phyloP scores from a whole-genome alignment of 2,888 invertebrate species.

The Notocelia uddmanniana region DNA sequence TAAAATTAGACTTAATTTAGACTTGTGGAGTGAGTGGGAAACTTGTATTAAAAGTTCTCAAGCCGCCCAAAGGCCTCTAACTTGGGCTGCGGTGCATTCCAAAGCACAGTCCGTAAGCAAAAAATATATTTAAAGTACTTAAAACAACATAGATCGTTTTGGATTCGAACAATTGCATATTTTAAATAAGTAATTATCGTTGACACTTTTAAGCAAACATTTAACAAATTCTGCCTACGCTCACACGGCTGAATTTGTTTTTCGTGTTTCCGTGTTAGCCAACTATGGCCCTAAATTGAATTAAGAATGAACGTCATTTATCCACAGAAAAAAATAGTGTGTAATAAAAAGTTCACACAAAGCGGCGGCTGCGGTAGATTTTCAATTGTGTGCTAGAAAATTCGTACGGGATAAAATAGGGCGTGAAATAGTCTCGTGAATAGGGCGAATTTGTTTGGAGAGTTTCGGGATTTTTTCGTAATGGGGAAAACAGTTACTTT shows the following conservation, averaged over 20 bases:
- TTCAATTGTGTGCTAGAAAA: slow-evolving; percentile 75
- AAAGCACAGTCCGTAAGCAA: too few species aligned
- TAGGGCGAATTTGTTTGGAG: slow-evolving; percentile 77
- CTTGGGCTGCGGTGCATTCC: too few species aligned
- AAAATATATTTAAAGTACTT: too few species aligned
- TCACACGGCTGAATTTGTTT: slow-evolving; percentile 33
- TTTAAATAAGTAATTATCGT: background rate
- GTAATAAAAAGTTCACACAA: slow-evolving; percentile 74
- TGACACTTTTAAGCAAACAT: slow-evolving; percentile 32
- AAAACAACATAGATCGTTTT: too few species aligned
- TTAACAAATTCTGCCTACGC: slow-evolving; percentile 35
- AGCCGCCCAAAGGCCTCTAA: too few species aligned
- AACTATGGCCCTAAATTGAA: slow-evolving; percentile 67
- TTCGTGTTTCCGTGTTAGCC: slow-evolving; percentile 54
- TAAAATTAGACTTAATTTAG: too few species aligned
- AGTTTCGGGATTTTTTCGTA: slow-evolving; percentile 40
- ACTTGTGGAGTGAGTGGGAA: too few species aligned
- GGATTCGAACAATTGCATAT: background rate
- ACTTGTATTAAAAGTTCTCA: too few species aligned
- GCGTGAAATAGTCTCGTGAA: slow-evolving; percentile 80
- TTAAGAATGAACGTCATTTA: slow-evolving; percentile 74
- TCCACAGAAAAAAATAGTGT: slow-evolving; percentile 69
- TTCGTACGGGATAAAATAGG: slow-evolving; percentile 78
- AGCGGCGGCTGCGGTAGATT: slow-evolving; percentile 69
- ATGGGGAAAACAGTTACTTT: slow-evolving; percentile 23